A percentile compares a stretch with the other conserved stretches of the same genome.
phyloP scores from a whole-genome alignment of 37 sponge, comb jelly and placozoan genomes.

The Aphrocallistes beatrix region DNA sequence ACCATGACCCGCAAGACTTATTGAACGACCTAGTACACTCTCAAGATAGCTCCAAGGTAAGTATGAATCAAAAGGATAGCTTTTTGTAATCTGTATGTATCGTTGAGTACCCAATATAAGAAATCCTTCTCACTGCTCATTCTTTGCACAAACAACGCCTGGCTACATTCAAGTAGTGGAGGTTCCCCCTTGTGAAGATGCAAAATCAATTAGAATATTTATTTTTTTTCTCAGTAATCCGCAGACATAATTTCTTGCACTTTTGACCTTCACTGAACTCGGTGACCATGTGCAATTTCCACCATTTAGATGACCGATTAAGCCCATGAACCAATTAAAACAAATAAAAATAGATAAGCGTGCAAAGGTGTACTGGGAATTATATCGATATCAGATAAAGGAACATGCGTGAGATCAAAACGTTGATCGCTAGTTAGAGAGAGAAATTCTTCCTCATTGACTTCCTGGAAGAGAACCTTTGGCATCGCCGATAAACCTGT shows the following conservation, averaged over 20 bases:
- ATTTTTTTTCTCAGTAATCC: neutral
- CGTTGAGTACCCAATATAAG: neutral
- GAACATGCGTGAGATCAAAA: neutral
- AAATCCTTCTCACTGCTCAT: neutral
- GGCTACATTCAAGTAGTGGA: neutral
- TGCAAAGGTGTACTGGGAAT: neutral
- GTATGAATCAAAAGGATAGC: neutral
- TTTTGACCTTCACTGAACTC: neutral
- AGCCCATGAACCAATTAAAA: neutral
- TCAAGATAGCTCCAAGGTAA: neutral
- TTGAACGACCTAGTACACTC: too few species aligned
- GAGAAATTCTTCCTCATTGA: neutral
- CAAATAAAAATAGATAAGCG: neutral
- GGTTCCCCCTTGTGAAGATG: neutral
- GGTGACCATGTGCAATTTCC: neutral
- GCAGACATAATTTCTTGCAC: neutral
- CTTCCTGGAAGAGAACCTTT: neutral
- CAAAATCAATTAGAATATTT: neutral
- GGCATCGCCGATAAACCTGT: neutral
- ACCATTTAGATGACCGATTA: neutral
- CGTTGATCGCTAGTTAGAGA: neutral
- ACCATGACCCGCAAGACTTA: too few species aligned
- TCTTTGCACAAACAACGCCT: neutral
- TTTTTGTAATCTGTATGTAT: neutral
- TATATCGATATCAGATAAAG: neutral